Conservation (phyloP, 2,797 vertebrate species). For the Lagodon rhomboides region DNA sequence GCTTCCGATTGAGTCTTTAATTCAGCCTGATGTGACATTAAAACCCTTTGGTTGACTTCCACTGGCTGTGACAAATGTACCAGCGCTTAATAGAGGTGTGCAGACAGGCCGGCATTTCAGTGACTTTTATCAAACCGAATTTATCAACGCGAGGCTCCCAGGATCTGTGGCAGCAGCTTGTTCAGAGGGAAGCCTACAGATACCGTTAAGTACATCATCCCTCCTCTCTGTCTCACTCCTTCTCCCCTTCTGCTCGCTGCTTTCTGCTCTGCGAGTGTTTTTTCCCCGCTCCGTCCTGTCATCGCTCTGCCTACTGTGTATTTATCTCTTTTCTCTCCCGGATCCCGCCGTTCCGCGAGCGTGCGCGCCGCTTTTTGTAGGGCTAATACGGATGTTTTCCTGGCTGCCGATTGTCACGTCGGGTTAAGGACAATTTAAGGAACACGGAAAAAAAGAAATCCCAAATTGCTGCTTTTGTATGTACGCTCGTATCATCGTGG, state of each 20-base stretch:
- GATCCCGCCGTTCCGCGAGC: constrained; percentile 24
- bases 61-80: constrained; percentile 81
- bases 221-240: constrained; percentile 69
- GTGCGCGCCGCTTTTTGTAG: constrained; percentile 28
- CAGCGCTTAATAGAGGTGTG: constrained; percentile 84
- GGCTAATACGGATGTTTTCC: constrained; percentile 5
- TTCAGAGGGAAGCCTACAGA: constrained; percentile 86
- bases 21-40: constrained; percentile 83
- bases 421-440: constrained; percentile 1
- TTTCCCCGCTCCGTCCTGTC: constrained; percentile 62
- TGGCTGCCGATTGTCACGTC: constrained; percentile 12
- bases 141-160: constrained; percentile 82
- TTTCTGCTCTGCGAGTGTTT: constrained; percentile 53
- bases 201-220: constrained; percentile 87
- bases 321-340: constrained; percentile 70
- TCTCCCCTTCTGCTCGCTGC: constrained; percentile 58
- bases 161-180: constrained; percentile 85
- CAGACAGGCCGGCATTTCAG: constrained; percentile 86
- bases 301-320: constrained; percentile 60
- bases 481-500: background rate
- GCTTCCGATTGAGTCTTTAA: constrained; percentile 81
- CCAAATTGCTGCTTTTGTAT: background rate
- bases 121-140: constrained; percentile 87
- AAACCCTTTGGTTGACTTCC: constrained; percentile 84
- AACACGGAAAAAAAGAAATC: background rate